These are phyloP conservation scores for Lophochroa leadbeateri DNA, from an alignment of 2,113 vertebrate genomes.

Conservation along the genomic window DNA sequence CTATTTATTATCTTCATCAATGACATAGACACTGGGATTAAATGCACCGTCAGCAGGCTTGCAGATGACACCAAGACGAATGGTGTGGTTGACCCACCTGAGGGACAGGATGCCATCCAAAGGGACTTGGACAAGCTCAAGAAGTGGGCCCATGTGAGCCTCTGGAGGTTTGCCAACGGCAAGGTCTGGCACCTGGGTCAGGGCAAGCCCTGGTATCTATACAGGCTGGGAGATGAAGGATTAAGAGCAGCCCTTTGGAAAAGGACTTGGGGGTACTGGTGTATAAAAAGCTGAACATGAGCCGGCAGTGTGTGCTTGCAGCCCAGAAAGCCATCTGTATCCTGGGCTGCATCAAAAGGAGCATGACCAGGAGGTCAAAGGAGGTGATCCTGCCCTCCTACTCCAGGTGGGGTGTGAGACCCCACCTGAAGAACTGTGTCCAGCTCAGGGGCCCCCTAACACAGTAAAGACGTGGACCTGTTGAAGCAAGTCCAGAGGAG, in stretches of 20 bases:
- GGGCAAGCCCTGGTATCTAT: accelerated
- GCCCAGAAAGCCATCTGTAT: accelerated
- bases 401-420: background rate
- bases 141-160: background rate
- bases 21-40: background rate
- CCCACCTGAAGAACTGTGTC: background rate
- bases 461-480: background rate
- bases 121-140: background rate
- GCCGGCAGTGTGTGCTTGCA: accelerated
- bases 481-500: background rate
- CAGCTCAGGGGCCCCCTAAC: background rate
- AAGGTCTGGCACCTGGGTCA: background rate
- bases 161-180: background rate
- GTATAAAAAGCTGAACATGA: background rate
- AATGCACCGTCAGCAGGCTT: background rate
- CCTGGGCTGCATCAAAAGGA: background rate
- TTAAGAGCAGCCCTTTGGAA: background rate
- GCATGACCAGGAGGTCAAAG: accelerated
- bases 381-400: background rate
- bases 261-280: background rate
- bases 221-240: background rate
- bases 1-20: background rate
- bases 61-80: background rate
- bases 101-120: accelerated
- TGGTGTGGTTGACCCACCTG: accelerated